A percentile compares a stretch with the other conserved stretches of the same genome.
Conservation (phyloP, 2,888 invertebrate species). For the Mythimna loreyi region DNA sequence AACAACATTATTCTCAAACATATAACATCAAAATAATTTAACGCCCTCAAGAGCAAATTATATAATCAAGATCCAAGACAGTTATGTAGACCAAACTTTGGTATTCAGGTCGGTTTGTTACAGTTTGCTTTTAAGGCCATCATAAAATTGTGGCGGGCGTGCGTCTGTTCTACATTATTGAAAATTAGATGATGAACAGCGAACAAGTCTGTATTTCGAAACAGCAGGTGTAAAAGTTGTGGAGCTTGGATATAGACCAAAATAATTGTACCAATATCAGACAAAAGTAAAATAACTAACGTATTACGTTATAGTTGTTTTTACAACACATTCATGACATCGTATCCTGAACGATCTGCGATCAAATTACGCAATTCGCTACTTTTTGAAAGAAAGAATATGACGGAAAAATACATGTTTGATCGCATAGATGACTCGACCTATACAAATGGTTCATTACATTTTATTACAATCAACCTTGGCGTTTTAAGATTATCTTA, state of each 20-base stretch:
- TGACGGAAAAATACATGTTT: conserved; percentile 79
- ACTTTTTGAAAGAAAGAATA: conserved; percentile 84
- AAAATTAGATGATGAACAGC: conserved; percentile 24
- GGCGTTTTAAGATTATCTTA: conserved; percentile 1
- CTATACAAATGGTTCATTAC: conserved; percentile 25
- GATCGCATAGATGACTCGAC: conserved; percentile 18
- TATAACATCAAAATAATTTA: conserved; percentile 44
- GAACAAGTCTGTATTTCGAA: conserved; percentile 3
- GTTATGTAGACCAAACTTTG: conserved; percentile 36
- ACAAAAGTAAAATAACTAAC: background rate
- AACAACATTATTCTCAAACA: conserved; percentile 46
- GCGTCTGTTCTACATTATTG: conserved; percentile 44
- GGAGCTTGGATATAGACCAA: background rate
- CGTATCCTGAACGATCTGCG: conserved; percentile 70
- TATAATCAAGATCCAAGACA: conserved; percentile 54
- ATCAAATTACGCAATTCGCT: conserved; percentile 88
- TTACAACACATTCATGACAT: no score
- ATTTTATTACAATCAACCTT: conserved; percentile 14
- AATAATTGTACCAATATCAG: background rate
- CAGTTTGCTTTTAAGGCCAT: conserved; percentile 47
- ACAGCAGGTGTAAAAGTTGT: background rate
- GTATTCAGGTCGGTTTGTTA: conserved; percentile 39
- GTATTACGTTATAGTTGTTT: conserved; percentile 38
- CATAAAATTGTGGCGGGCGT: conserved; percentile 47
- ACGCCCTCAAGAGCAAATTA: conserved; percentile 50